These are phyloP conservation scores for Creontiades dilutus DNA, from an alignment of 2,888 invertebrate species.

Conservation along the genomic window DNA sequence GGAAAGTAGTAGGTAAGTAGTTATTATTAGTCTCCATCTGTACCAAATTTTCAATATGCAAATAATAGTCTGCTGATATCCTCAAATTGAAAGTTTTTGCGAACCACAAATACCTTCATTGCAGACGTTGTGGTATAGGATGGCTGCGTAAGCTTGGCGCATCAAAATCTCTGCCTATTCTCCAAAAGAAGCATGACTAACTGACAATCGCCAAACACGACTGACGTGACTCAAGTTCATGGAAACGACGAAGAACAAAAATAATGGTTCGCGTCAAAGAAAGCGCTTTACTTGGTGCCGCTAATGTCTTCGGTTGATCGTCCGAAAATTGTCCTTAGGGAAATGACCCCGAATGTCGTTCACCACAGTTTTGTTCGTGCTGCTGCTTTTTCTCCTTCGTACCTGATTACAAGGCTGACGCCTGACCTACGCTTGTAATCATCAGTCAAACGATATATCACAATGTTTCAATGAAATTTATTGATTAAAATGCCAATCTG, in stretches of 20 bases:
- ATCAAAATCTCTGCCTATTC: neutral
- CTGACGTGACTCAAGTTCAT: constrained; percentile 3
- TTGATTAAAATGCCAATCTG: no score
- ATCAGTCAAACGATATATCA: no score
- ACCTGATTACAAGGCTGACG: no score
- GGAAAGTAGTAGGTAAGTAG: no score
- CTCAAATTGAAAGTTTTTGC: no score
- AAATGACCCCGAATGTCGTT: neutral
- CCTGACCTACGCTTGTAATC: no score
- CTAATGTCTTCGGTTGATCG: neutral
- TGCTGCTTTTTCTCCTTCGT: neutral
- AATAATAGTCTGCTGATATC: no score
- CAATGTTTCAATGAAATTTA: no score
- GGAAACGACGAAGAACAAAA: neutral
- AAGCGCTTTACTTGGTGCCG: neutral
- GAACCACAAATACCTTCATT: no score
- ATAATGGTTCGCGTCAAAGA: neutral
- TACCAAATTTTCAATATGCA: no score
- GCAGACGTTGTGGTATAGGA: neutral
- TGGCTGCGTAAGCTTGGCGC: neutral
- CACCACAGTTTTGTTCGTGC: neutral
- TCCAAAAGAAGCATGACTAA: neutral
- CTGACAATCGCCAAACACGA: neutral
- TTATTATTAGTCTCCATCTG: no score
- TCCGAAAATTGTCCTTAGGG: constrained; percentile 2